Evolutionary conservation across 2,113 vertebrate species (phyloP).

Genomic region (Burhinus oedicnemus): DNA sequence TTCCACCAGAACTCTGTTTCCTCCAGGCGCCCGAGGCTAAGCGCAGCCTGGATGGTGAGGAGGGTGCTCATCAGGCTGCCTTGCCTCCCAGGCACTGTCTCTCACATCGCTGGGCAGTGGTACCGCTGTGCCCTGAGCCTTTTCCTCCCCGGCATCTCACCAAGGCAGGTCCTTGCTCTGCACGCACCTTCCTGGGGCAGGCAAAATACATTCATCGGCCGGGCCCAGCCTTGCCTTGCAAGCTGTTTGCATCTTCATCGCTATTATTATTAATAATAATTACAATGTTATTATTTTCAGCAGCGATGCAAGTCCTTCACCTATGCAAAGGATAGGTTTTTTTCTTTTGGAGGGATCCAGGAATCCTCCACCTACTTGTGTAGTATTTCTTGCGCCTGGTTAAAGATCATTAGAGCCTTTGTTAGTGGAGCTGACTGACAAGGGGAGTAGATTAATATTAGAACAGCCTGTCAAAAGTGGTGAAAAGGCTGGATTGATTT

Average conservation of each 20-base stretch:
- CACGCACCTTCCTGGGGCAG: background rate
- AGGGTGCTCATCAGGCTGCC: background rate
- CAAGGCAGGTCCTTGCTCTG: background rate
- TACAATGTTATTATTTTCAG: accelerated
- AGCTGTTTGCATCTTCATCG: accelerated
- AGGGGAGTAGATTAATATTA: slow-evolving; percentile 78
- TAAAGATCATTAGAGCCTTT: slow-evolving; percentile 76
- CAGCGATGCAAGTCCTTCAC: background rate
- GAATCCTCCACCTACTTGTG: slow-evolving; percentile 1
- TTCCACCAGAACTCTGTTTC: accelerated
- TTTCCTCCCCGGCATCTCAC: background rate
- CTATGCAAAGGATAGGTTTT: accelerated
- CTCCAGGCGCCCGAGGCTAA: background rate
- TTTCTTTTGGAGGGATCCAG: background rate
- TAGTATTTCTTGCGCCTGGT: slow-evolving; percentile 63
- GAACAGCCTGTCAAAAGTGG: slow-evolving; percentile 76
- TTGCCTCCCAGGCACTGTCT: background rate
- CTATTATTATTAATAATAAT: background rate
- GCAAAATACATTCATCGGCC: accelerated
- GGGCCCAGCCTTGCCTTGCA: background rate
- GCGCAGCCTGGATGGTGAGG: background rate
- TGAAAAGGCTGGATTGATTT: slow-evolving; percentile 77
- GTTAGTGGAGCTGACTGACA: slow-evolving; percentile 70
- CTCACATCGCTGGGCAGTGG: background rate
- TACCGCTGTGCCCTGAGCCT: accelerated